Evolutionary conservation across 2,888 invertebrate species (phyloP).

Genomic region (Agrochola circellaris): DNA sequence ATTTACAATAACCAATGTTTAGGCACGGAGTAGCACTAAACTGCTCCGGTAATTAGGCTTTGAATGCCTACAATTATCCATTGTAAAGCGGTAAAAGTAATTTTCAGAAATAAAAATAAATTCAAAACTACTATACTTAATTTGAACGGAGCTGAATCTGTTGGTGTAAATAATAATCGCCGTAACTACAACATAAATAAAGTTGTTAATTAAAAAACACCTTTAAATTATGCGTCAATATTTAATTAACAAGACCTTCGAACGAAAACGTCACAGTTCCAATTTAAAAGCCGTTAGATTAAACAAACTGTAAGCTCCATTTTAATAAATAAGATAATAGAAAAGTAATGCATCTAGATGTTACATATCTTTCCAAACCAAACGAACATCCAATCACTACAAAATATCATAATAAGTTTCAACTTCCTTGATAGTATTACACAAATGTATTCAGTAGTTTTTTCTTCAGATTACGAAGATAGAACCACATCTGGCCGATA

Average conservation of each 20-base stretch:
- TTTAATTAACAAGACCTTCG: not conserved
- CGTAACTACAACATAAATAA: not conserved
- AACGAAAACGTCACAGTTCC: not conserved
- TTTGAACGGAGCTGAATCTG: not conserved
- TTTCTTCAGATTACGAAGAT: constrained; percentile 33
- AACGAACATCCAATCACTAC: constrained; percentile 9
- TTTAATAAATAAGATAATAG: constrained; percentile 18
- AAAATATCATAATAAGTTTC: constrained; percentile 30
- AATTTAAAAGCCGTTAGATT: not conserved
- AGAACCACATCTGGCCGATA: constrained; percentile 38
- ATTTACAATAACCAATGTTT: constrained; percentile 67
- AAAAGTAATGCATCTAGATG: constrained; percentile 11
- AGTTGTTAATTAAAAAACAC: not conserved
- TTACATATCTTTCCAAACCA: constrained; percentile 11
- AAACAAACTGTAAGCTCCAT: not conserved
- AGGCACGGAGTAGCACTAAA: constrained; percentile 60
- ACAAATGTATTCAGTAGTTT: constrained; percentile 31
- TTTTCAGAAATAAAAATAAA: constrained; percentile 25
- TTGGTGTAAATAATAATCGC: not conserved
- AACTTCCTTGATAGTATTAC: constrained; percentile 21
- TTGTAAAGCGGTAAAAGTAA: constrained; percentile 52
- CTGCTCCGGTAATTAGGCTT: constrained; percentile 56
- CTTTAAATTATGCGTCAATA: not conserved
- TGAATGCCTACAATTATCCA: constrained; percentile 53
- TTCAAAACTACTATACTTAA: not conserved